phyloP scores from a whole-genome alignment of 2,888 invertebrate genomes.

The Rugalucina vietnamica region DNA sequence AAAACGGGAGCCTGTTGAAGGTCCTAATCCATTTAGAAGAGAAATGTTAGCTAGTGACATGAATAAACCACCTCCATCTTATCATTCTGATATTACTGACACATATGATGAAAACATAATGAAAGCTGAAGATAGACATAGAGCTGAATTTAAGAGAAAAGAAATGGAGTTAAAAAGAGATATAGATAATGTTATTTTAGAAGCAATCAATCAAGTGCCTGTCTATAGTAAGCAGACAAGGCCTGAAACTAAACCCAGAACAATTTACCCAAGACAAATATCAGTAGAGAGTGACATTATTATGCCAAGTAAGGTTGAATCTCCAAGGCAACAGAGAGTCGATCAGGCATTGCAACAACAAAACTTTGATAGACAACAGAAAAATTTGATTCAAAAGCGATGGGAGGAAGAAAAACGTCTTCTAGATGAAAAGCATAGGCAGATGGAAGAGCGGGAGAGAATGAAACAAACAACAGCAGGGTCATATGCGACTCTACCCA shows the following conservation, averaged over 20 bases:
- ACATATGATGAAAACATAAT: slow-evolving; percentile 28
- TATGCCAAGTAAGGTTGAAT: slow-evolving; percentile 45
- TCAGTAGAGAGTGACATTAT: slow-evolving; percentile 50
- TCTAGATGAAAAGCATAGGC: slow-evolving; percentile 1
- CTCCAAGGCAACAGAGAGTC: slow-evolving; percentile 39
- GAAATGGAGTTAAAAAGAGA: slow-evolving; percentile 58
- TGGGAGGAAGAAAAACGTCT: slow-evolving; percentile 26
- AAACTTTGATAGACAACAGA: slow-evolving; percentile 23
- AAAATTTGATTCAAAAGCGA: slow-evolving; percentile 23
- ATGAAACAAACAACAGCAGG: slow-evolving; percentile 53
- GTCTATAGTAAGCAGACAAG: slow-evolving; percentile 43
- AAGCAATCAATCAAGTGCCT: slow-evolving; percentile 60
- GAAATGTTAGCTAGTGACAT: background rate
- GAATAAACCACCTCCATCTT: background rate
- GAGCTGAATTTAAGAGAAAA: slow-evolving; percentile 49
- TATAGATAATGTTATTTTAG: slow-evolving; percentile 60
- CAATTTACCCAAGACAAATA: slow-evolving; percentile 9
- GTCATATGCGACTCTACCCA: slow-evolving; percentile 66
- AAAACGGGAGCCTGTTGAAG: slow-evolving; percentile 9
- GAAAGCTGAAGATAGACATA: slow-evolving; percentile 48
- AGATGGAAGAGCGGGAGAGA: slow-evolving; percentile 10
- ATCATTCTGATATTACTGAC: background rate
- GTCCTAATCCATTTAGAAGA: slow-evolving; percentile 11
- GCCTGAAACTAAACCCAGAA: background rate
- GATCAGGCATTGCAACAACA: slow-evolving; percentile 45